Evolutionary conservation across 2,113 vertebrate species (phyloP).

Genomic region (Lynx canadensis): DNA sequence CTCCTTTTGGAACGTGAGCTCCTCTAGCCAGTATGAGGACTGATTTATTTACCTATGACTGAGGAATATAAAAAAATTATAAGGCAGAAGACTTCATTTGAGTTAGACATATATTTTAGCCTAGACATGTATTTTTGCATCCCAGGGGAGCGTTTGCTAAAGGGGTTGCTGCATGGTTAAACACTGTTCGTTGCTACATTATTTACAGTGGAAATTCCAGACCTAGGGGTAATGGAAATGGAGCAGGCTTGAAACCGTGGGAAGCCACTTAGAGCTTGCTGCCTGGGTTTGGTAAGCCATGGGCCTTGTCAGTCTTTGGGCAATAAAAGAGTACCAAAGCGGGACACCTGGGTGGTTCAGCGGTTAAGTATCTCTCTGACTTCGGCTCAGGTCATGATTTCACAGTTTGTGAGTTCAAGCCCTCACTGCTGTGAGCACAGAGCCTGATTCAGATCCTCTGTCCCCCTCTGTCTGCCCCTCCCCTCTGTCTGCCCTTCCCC

Average conservation of each 20-base stretch:
- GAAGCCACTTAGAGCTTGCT: not conserved
- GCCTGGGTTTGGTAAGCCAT: not conserved
- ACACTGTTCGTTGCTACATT: not conserved
- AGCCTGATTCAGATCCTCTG: too few relatives aligned
- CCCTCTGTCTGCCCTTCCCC: too few relatives aligned
- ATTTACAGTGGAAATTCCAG: conserved; percentile 1
- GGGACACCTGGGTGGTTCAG: too few relatives aligned
- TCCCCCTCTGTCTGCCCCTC: too few relatives aligned
- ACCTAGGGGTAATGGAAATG: not conserved
- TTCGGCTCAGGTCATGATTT: too few relatives aligned
- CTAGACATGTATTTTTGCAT: not conserved
- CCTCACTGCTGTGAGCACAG: too few relatives aligned
- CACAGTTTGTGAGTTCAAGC: too few relatives aligned
- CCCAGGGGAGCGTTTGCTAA: not conserved
- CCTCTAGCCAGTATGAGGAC: not conserved
- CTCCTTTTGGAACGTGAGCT: not conserved
- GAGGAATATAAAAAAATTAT: not conserved
- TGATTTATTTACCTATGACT: conserved; percentile 23
- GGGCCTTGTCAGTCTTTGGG: not conserved
- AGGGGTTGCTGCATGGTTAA: not conserved
- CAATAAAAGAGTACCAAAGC: not conserved
- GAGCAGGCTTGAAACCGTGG: not conserved
- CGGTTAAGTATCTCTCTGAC: too few relatives aligned
- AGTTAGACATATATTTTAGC: not conserved
- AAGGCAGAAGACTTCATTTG: not conserved